Evolutionary conservation across 2,888 invertebrate genomes (phyloP).

Genomic region (Ectemnius lituratus): DNA sequence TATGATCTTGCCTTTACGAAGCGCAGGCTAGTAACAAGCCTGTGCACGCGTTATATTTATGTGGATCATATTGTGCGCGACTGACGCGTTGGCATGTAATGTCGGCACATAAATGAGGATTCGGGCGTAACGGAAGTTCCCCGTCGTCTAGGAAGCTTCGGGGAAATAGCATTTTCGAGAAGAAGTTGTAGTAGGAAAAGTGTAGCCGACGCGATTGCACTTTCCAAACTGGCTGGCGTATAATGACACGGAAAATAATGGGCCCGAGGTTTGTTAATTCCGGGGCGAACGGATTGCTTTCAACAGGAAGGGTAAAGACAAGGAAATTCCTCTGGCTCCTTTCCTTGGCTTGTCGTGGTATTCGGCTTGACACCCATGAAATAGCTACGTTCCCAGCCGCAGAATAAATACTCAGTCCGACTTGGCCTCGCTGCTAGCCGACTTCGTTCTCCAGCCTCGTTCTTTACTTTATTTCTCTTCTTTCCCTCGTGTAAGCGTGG

Average conservation of each 20-base stretch:
- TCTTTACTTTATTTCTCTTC: conserved; percentile 37
- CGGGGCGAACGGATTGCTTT: conserved; percentile 7
- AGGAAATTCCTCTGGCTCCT: conserved; percentile 24
- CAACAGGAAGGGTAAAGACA: neutral
- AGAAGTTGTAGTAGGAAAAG: no score
- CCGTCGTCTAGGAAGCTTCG: neutral
- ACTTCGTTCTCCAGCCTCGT: conserved; percentile 27
- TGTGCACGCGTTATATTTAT: neutral
- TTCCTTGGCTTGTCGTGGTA: conserved; percentile 25
- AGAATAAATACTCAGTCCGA: conserved; percentile 53
- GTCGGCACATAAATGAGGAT: neutral
- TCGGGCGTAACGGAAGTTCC: neutral
- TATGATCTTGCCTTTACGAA: neutral
- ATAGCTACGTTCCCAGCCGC: conserved; percentile 54
- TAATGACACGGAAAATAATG: no score
- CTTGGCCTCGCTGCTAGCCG: conserved; percentile 19
- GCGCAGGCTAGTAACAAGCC: neutral
- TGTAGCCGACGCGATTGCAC: no score
- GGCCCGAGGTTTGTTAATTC: neutral
- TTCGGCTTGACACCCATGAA: conserved; percentile 54
- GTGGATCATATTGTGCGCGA: neutral
- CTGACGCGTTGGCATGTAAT: neutral
- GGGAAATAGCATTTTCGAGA: no score
- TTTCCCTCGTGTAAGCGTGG: conserved; percentile 20
- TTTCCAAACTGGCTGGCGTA: no score